Evolutionary conservation across 2,113 vertebrate genomes (phyloP), one percentile per base, ranked within the genome.

Genomic region (Tychaedon coryphoeus): DNA sequence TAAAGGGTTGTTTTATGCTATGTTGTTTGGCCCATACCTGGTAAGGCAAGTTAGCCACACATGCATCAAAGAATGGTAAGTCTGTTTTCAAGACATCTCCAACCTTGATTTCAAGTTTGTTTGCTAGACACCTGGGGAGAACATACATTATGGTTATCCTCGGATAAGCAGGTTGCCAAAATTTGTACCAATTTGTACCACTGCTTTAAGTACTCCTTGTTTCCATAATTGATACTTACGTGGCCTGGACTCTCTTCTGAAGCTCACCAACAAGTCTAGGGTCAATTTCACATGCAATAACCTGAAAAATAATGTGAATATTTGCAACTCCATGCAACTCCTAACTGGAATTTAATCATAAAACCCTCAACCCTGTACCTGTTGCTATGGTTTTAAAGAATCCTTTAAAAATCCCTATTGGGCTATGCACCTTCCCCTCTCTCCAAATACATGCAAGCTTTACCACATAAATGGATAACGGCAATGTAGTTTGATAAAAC

Each of bases 241-340:
- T 99, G 98, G 99, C 99, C 97, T 99, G 99, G 31, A 99, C 99
- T 98, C 99, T 98, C 94, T 99, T 99, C 97, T 99, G 99, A 96
- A 99, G 99, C 92, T 99, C 99, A 73, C 99, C 99, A 86, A 99
- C 99, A 89, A 99, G 98, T 76, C 99, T 98, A 86, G 98, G 96
- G 82, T 99, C 99, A 98, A 99, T 97, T 98, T 99, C 99, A 97
- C 99, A 99, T 36, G 99, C 99, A 94, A 99, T 98, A 51, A 99
- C 99, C 99, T 99, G 83, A 66, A 95, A 89, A 40, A 86, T 88
- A 95, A 18, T 28, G 18, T 10, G 79, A 1, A 0, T 23, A 36
- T 26, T 43, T 86, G 36, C 47, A 58, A 61, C 5, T 65, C 36
- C 11, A 54, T 23, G 22, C 14, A 88, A 31, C 4, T 60, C 19